Conservation (phyloP, 1,140 invertebrate species). For the Halesus radiatus region DNA sequence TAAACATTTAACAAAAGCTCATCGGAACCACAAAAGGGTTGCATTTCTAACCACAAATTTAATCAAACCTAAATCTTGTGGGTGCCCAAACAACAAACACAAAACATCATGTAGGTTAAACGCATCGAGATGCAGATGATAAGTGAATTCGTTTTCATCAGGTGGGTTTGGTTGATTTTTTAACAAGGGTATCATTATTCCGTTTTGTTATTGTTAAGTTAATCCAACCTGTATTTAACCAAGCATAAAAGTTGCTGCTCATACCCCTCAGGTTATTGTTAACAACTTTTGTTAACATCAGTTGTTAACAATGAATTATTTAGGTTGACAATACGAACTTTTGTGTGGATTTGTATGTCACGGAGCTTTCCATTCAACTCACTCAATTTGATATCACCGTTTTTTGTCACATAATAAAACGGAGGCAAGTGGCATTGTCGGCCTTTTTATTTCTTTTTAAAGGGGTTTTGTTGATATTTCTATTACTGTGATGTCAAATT, state of each 20-base stretch:
- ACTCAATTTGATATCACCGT: constrained; percentile 52
- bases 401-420: constrained; percentile 51
- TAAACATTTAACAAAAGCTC: too few relatives aligned
- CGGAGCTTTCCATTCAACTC: constrained; percentile 46
- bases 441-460: constrained; percentile 23
- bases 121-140: neutral
- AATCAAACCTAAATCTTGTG: too few relatives aligned
- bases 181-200: constrained; percentile 6
- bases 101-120: too few relatives aligned
- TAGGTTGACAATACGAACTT: constrained; percentile 44
- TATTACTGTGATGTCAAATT: neutral
- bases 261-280: neutral
- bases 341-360: constrained; percentile 31
- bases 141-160: neutral
- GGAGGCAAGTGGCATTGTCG: constrained; percentile 52
- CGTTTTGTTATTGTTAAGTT: constrained; percentile 13
- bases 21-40: too few relatives aligned
- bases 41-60: too few relatives aligned
- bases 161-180: neutral
- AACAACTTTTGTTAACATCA: neutral
- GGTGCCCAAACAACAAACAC: too few relatives aligned
- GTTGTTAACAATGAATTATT: constrained; percentile 21
- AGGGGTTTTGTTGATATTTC: constrained; percentile 22
- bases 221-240: neutral
- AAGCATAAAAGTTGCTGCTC: neutral